phyloP scores from a whole-genome alignment of 2,113 vertebrate species.

The Pseudopodoces humilis region DNA sequence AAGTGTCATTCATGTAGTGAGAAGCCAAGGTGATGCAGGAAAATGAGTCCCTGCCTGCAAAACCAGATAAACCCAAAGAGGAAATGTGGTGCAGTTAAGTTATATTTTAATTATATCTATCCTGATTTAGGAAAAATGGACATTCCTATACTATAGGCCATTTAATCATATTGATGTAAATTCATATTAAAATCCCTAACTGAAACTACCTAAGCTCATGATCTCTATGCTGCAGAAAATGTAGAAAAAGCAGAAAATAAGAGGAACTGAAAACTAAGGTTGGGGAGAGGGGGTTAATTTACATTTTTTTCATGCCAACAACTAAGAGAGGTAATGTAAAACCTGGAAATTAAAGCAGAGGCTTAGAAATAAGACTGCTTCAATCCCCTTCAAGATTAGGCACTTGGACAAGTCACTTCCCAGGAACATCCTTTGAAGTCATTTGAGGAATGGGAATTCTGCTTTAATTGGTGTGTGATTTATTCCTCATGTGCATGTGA shows the following conservation, averaged over 20 bases:
- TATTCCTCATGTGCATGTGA: background rate
- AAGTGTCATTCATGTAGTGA: background rate
- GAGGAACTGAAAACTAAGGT: background rate
- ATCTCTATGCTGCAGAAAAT: background rate
- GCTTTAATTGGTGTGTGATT: background rate
- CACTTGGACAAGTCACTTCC: background rate
- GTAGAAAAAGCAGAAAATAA: background rate
- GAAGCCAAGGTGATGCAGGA: background rate
- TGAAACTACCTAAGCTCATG: background rate
- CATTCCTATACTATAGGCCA: background rate
- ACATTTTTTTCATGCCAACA: background rate
- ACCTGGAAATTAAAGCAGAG: slow-evolving; percentile 15
- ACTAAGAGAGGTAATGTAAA: background rate
- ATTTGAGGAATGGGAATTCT: background rate
- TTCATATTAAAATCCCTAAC: background rate
- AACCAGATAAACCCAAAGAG: background rate
- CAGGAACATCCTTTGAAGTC: background rate
- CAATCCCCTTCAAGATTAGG: slow-evolving; percentile 22
- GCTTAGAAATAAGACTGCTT: slow-evolving; percentile 20
- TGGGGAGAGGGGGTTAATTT: background rate
- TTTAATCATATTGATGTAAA: background rate
- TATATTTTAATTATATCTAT: background rate
- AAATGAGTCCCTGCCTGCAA: background rate
- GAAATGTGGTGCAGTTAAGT: background rate
- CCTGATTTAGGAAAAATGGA: background rate